phyloP scores from a whole-genome alignment of 2,888 invertebrate genomes.

The Dolichopus griseipennis region DNA sequence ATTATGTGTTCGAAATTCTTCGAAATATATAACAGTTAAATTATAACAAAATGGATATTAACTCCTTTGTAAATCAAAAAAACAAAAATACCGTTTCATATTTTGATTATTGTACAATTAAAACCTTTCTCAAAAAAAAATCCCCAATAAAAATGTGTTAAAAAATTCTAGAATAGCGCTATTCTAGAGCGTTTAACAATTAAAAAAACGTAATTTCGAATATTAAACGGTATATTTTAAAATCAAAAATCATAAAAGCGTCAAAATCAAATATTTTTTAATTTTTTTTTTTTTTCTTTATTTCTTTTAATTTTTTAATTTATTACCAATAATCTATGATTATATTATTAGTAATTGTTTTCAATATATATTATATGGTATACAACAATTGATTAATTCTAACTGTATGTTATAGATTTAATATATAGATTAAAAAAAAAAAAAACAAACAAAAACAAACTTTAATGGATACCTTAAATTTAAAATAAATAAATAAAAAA shows the following conservation, averaged over 20 bases:
- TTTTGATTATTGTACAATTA: background rate
- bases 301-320: background rate
- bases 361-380: background rate
- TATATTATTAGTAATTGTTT: background rate
- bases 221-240: background rate
- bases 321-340: slow-evolving; percentile 5
- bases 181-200: too few species aligned
- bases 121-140: background rate
- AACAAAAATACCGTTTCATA: background rate
- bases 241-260: background rate
- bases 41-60: background rate
- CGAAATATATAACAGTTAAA: background rate
- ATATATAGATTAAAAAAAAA: background rate
- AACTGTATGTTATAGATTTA: background rate
- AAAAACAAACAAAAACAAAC: too few species aligned
- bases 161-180: too few species aligned
- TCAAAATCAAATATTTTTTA: background rate
- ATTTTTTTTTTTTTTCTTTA: too few species aligned
- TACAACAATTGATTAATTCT: background rate
- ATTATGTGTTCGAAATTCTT: background rate
- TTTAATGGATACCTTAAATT: slow-evolving; percentile 3
- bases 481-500: background rate
- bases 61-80: background rate
- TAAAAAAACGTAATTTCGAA: background rate
- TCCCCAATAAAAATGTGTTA: too few species aligned